phyloP scores from a whole-genome alignment of 2,797 vertebrate species.

The Malacoraja senta region DNA sequence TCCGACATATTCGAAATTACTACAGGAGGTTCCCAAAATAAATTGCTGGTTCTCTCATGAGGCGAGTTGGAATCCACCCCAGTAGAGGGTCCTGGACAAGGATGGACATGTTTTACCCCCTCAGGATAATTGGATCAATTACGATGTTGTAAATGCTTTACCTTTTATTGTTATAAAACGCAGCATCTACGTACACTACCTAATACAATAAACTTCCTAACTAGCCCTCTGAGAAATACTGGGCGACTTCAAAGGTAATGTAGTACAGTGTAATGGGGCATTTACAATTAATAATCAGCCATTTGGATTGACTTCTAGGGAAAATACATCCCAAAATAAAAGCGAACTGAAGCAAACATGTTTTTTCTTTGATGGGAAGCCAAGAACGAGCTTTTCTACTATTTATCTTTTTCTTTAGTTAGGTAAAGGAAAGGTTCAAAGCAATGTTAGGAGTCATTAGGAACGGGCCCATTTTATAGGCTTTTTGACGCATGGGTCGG shows the following conservation, averaged over 20 bases:
- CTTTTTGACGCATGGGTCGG: background rate
- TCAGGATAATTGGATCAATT: background rate
- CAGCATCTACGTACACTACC: background rate
- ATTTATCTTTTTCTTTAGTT: constrained; percentile 11
- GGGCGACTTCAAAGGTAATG: constrained; percentile 18
- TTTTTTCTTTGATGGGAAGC: constrained; percentile 13
- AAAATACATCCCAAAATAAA: constrained; percentile 32
- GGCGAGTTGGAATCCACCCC: too few species aligned
- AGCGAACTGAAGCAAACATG: background rate
- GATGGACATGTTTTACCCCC: background rate
- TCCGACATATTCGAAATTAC: background rate
- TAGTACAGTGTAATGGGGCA: constrained; percentile 2
- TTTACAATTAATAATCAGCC: constrained; percentile 33
- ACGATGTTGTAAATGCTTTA: background rate
- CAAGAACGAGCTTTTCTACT: background rate
- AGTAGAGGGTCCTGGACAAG: background rate
- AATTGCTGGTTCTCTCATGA: background rate
- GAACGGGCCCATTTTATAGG: background rate
- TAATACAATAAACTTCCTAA: background rate
- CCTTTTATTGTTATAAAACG: background rate
- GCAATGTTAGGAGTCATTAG: background rate
- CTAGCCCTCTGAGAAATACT: background rate
- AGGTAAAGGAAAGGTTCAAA: constrained; percentile 3
- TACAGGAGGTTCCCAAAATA: background rate
- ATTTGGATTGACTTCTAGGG: constrained; percentile 37